Base-by-base conservation (phyloP, 92 coral and sea anemone genomes). In the Parazoanthus darwini region DNA sequence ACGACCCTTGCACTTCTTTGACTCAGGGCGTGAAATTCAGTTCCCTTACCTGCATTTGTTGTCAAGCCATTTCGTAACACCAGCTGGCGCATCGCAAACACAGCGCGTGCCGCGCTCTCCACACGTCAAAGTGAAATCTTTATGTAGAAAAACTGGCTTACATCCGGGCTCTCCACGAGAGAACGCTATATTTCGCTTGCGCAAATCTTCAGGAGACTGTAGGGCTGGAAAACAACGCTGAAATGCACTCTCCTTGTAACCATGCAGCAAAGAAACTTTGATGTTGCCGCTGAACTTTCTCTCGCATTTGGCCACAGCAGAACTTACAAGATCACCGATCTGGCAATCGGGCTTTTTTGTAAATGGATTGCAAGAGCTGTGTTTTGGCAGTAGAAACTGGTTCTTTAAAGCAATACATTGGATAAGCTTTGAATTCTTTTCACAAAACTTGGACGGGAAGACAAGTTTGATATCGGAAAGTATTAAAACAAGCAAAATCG, bases 101-200 rank as follows among this genome's bases (percentile, higher is more conserved):
- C 99, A 97, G 33, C 99, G 91, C 7, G 99, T 95, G 10, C 99
- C 99, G 72, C 71, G 92, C 43, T 92, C 98, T 18, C 99, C 99
- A 50, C 99, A 97, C 37, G 90, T 88, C 76, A 97, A 88, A 56
- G 90, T 89, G 0, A 68, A 58, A 4, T 68, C 78, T 36, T 79
- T 79, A 13, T 77, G 36, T 5, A 58, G 86, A 9, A 79, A 66
- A 5, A 91, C 89, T 18, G 96, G 96, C 15, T 88, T 87, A 79
- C 99, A 97, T 79, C 94, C 91, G 39, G 97, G 98, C 74, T 95
- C 96, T 10, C 98, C 98, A 0, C 78, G 68, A 83, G 93, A 93
- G 26, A 94, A 92, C 0, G 96, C 96, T 9, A 97, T 94, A 70
- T 92, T 90, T 43, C 96, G 93, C 66, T 88, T 91, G 81, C 90